Conservation (phyloP, 2,113 vertebrate species). For the Himantopus leucocephalus region DNA sequence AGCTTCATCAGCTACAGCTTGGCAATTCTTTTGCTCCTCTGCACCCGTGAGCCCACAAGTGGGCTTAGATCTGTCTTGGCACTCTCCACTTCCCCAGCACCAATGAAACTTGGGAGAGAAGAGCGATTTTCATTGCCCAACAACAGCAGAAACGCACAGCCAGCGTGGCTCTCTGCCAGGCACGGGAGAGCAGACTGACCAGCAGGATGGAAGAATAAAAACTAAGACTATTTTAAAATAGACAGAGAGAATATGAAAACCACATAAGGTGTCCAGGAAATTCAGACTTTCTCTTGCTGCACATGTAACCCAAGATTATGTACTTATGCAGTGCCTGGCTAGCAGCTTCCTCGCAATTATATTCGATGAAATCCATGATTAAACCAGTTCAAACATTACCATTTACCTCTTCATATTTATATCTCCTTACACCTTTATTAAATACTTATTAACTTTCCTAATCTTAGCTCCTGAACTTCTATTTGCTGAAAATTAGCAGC, state of each 20-base stretch:
- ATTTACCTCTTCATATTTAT: slow-evolving; percentile 16
- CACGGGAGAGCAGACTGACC: background rate
- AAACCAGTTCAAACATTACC: slow-evolving; percentile 13
- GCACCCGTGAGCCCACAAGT: rapidly evolving
- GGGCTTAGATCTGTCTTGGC: background rate
- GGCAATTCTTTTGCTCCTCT: background rate
- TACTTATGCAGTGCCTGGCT: background rate
- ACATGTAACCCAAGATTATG: background rate
- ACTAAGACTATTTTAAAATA: background rate
- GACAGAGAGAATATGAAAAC: background rate
- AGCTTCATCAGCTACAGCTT: background rate
- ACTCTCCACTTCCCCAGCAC: background rate
- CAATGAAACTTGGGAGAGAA: background rate
- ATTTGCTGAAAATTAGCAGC: slow-evolving; percentile 37
- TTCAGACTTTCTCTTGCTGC: background rate
- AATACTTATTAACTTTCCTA: slow-evolving; percentile 7
- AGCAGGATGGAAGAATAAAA: background rate
- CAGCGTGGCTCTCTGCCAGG: background rate
- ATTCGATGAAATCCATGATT: background rate
- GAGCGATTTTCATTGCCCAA: background rate
- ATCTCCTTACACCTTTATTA: slow-evolving; percentile 15
- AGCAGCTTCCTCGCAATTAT: background rate
- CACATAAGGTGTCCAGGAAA: background rate
- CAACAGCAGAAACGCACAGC: background rate
- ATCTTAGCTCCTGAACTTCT: slow-evolving; percentile 4